A percentile compares a stretch with the other conserved stretches of the same genome.
These are phyloP conservation scores for Tipula unca DNA, from an alignment of 2,888 invertebrate species.

Conservation along the genomic window DNA sequence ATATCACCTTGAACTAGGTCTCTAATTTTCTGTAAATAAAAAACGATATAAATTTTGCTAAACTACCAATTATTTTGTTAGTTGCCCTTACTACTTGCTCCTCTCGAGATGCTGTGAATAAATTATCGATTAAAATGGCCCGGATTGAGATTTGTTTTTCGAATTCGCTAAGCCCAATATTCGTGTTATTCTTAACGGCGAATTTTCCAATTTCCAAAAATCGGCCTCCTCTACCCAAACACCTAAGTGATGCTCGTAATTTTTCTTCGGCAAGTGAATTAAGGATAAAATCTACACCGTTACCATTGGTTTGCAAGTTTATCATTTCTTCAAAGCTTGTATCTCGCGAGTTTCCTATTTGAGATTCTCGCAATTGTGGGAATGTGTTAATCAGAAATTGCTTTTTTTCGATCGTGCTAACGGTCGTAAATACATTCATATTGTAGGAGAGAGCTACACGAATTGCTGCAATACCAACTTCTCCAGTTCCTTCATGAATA, in stretches of 20 bases:
- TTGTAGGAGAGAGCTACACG: conserved; percentile 55
- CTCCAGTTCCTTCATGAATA: conserved; percentile 57
- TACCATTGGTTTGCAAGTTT: conserved; percentile 66
- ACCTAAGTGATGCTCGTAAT: conserved; percentile 59
- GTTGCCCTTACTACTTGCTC: not conserved
- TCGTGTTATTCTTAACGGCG: conserved; percentile 60
- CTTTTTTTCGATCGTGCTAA: conserved; percentile 56
- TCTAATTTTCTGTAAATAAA: conserved; percentile 33
- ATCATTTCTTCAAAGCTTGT: conserved; percentile 82
- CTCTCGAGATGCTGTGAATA: conserved; percentile 44
- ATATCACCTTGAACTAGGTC: conserved; percentile 55
- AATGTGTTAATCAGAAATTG: conserved; percentile 49
- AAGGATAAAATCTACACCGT: conserved; percentile 82
- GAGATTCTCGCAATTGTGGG: conserved; percentile 35
- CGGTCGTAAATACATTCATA: conserved; percentile 62
- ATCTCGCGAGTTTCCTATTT: conserved; percentile 84
- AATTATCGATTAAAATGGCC: conserved; percentile 65
- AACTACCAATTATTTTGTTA: not conserved
- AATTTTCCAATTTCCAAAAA: conserved; percentile 84
- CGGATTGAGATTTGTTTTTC: conserved; percentile 66
- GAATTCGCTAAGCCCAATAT: conserved; percentile 55
- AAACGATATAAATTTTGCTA: not conserved
- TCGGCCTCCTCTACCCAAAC: conserved; percentile 51
- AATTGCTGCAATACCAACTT: conserved; percentile 73
- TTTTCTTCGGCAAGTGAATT: conserved; percentile 93